Evolutionary conservation across 2,797 vertebrate species (phyloP), one percentile per base, ranked within the genome.

Genomic region (Masticophis lateralis): DNA sequence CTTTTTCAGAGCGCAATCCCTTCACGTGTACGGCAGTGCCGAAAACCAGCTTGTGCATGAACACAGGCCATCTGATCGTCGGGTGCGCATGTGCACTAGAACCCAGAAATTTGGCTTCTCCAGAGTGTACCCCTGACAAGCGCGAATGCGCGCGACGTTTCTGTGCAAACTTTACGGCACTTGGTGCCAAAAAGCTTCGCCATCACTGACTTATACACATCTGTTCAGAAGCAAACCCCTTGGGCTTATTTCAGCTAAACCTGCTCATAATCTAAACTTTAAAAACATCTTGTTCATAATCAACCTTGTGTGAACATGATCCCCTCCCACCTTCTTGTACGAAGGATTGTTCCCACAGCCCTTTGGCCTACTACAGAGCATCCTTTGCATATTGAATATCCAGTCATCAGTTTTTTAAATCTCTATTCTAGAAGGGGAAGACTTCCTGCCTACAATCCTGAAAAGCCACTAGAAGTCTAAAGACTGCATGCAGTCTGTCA

Each of bases 91-190:
- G 55, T 0, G 3, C 3, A 0, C 55, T 56, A 16, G 13, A 56
- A 56, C 13, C 55, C 13, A 14, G 14, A 56, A 56, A 4, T 56
- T 14, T 4, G 14, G 55, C 13, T 56, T 56, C 14, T 56, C 55
- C 0, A 0, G 1, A 56, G 4, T 56, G 14, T 14, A 14, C 3
- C 55, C 55, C 55, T 4, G 14, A 56, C 14, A 0, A 56, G 13
- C 14, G 13, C 1, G 14, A 4, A 56, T 14, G 1, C 47, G 6
- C 7, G 47, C 47, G 5, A 51, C 6, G 14, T 56, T 56, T 56
- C 55, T 12, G 4, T 4, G 12, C 3, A 14, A 56, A 3, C 4
- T 56, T 56, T 56, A 5, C 4, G 55, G 14, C 13, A 56, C 55
- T 56, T 0, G 13, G 13, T 56, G 55, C 55, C 12, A 0, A 56